Percentiles rank a stretch among this genome's conserved stretches.
These are phyloP conservation scores for Echiichthys vipera DNA, from an alignment of 2,797 vertebrate species.

Conservation along the genomic window DNA sequence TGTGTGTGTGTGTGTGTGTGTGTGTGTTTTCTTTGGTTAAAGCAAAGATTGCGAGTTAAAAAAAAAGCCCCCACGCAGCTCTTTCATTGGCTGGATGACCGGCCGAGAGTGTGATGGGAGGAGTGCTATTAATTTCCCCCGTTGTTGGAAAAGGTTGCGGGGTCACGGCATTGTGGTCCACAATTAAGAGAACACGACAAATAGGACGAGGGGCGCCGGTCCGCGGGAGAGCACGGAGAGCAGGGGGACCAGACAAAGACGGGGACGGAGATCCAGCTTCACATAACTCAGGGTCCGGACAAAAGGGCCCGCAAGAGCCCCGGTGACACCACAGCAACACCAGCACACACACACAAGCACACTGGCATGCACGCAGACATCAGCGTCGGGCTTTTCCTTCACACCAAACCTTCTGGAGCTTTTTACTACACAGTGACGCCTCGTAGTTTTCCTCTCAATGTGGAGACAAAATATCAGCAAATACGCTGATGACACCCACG, in stretches of 20 bases:
- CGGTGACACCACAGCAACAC: slow-evolving; percentile 75
- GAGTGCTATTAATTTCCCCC: slow-evolving; percentile 80
- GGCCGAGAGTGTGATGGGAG: slow-evolving; percentile 69
- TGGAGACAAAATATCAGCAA: background rate
- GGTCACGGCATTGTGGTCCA: slow-evolving; percentile 79
- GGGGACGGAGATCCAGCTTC: slow-evolving; percentile 76
- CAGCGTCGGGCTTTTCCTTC: slow-evolving; percentile 10
- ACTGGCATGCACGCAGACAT: slow-evolving; percentile 50
- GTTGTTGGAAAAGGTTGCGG: slow-evolving; percentile 77
- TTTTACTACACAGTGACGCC: slow-evolving; percentile 3
- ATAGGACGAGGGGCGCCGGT: slow-evolving; percentile 76
- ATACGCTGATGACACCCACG: slow-evolving; percentile 53
- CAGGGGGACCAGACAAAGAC: slow-evolving; percentile 77
- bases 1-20: slow-evolving; percentile 27
- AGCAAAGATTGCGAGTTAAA: slow-evolving; percentile 29
- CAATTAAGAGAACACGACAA: slow-evolving; percentile 83
- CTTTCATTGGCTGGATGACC: slow-evolving; percentile 67
- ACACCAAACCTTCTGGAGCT: slow-evolving; percentile 13
- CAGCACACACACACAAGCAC: slow-evolving; percentile 50
- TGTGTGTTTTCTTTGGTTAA: slow-evolving; percentile 33
- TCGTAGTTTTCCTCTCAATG: background rate
- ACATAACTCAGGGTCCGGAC: slow-evolving; percentile 80
- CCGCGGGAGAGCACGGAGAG: slow-evolving; percentile 73
- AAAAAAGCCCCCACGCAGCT: slow-evolving; percentile 40
- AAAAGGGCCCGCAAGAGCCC: slow-evolving; percentile 76